Evolutionary conservation across 2,797 vertebrate species (phyloP).

Genomic region (Mus caroli): DNA sequence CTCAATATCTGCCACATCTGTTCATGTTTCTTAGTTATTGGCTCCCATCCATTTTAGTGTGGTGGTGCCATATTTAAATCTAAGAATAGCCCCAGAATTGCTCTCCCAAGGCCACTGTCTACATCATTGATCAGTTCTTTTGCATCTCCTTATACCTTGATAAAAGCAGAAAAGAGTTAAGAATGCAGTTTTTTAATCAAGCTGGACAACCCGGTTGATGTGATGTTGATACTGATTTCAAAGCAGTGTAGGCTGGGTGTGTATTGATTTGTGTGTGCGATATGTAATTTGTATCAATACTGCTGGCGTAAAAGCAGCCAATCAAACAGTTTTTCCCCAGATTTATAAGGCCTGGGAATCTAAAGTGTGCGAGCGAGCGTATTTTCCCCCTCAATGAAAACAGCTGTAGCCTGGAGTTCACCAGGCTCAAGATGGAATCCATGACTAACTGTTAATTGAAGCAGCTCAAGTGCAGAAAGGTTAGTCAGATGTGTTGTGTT

Average conservation of each 20-base stretch:
- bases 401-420: slow-evolving; percentile 81
- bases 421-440: slow-evolving; percentile 78
- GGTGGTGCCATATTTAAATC: slow-evolving; percentile 7
- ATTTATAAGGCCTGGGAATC: slow-evolving; percentile 74
- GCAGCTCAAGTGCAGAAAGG: slow-evolving; percentile 76
- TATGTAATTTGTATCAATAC: slow-evolving; percentile 54
- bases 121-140: slow-evolving; percentile 27
- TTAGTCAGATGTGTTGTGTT: slow-evolving; percentile 70
- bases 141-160: not conserved
- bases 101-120: not conserved
- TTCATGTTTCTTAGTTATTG: not conserved
- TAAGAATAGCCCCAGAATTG: not conserved
- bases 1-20: slow-evolving; percentile 42
- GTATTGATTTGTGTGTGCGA: slow-evolving; percentile 60
- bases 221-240: slow-evolving; percentile 22
- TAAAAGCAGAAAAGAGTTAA: not conserved
- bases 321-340: slow-evolving; percentile 70
- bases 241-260: not conserved
- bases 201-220: not conserved
- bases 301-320: not conserved
- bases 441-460: slow-evolving; percentile 85
- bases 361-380: slow-evolving; percentile 71
- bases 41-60: not conserved
- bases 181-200: not conserved
- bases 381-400: slow-evolving; percentile 72